Percentiles rank a stretch among this genome's conserved stretches.
phyloP scores from a whole-genome alignment of 92 coral and sea anemone genomes.

The Siderastrea radians region DNA sequence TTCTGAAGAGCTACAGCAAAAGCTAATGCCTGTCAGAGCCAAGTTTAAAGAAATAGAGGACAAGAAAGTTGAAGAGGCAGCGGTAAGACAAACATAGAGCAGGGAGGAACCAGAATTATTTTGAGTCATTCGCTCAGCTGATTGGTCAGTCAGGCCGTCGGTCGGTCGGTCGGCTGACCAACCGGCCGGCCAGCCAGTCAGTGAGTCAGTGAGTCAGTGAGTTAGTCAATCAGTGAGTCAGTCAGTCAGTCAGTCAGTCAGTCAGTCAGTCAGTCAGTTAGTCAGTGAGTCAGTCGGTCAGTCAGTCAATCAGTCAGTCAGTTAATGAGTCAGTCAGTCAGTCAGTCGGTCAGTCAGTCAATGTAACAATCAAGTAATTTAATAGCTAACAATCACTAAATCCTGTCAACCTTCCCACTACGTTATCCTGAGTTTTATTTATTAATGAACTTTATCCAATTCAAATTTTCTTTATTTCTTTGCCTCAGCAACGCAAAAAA shows the following conservation, averaged over 20 bases:
- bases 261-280: not conserved
- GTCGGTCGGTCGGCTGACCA: not conserved
- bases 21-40: slow-evolving; percentile 84
- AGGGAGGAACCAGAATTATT: not conserved
- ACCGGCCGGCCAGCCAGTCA: not conserved
- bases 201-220: not conserved
- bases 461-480: not conserved
- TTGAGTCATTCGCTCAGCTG: not conserved
- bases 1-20: slow-evolving; percentile 85
- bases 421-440: too few species aligned
- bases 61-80: slow-evolving; percentile 90
- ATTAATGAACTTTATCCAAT: not conserved
- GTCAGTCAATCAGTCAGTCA: not conserved
- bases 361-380: not conserved
- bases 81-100: slow-evolving; percentile 55
- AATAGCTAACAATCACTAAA: too few species aligned
- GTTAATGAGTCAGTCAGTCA: not conserved
- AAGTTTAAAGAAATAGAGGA: slow-evolving; percentile 94
- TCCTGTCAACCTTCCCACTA: too few species aligned
- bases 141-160: not conserved
- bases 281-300: not conserved
- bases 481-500: slow-evolving; percentile 74
- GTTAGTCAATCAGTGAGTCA: not conserved
- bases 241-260: not conserved
- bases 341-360: not conserved